Percentiles rank a stretch among this genome's conserved stretches.
phyloP scores from a whole-genome alignment of 1,140 invertebrate species.

The Platyscapa corneri region DNA sequence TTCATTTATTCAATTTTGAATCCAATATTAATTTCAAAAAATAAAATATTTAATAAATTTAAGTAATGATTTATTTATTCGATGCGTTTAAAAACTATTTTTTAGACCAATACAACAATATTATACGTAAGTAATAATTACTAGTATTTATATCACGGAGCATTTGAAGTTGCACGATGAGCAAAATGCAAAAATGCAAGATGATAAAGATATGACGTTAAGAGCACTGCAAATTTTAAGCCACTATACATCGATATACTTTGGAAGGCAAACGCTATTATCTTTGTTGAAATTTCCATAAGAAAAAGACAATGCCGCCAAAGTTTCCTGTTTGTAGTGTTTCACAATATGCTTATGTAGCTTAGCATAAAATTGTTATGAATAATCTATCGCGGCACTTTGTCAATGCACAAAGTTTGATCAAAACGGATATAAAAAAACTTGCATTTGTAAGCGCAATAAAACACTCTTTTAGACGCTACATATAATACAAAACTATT shows the following conservation, averaged over 20 bases:
- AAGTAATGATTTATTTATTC: too few species aligned
- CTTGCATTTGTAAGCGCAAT: background rate
- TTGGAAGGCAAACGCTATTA: background rate
- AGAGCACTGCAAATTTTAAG: background rate
- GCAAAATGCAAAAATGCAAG: too few species aligned
- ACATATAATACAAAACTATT: background rate
- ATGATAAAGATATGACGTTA: background rate
- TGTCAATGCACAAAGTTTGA: background rate
- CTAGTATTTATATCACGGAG: background rate
- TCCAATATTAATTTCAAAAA: too few species aligned
- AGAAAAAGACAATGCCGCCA: constrained; percentile 1
- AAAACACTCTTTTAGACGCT: background rate
- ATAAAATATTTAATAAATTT: too few species aligned
- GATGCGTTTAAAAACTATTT: too few species aligned
- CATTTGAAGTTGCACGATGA: background rate
- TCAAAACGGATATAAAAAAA: background rate
- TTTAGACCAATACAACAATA: too few species aligned
- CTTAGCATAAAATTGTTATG: constrained; percentile 4
- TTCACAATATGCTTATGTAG: constrained; percentile 6
- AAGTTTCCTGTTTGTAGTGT: background rate
- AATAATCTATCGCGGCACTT: background rate
- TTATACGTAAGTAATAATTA: too few species aligned
- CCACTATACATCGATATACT: background rate
- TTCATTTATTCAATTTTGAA: too few species aligned
- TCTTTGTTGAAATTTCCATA: constrained; percentile 2